Evolutionary conservation across 2,113 vertebrate species (phyloP).

Genomic region (Atractosteus spatula): DNA sequence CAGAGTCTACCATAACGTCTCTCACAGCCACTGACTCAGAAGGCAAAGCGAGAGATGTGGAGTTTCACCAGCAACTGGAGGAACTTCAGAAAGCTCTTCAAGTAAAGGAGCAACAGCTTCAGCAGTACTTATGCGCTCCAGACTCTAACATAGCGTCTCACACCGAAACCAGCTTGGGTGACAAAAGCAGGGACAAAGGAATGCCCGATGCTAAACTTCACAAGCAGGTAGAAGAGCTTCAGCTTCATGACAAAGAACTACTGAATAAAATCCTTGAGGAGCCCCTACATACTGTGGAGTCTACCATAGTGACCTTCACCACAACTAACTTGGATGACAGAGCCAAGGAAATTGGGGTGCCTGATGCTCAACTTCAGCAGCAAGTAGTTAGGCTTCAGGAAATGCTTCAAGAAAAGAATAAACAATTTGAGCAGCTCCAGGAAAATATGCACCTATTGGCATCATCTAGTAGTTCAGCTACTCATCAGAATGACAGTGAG

Average conservation of each 20-base stretch:
- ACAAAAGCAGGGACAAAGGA: too few relatives aligned
- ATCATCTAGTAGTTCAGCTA: not conserved
- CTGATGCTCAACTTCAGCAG: constrained; percentile 8
- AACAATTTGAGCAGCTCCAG: constrained; percentile 17
- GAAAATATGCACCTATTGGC: not conserved
- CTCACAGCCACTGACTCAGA: constrained; percentile 47
- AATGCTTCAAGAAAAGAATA: constrained; percentile 43
- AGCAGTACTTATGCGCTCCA: too few relatives aligned
- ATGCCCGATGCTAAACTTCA: too few relatives aligned
- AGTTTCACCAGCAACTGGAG: constrained; percentile 49
- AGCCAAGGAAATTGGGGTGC: too few relatives aligned
- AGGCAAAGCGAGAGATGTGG: constrained; percentile 10
- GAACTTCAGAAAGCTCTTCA: not conserved
- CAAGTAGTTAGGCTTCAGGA: constrained; percentile 38
- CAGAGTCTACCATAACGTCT: constrained; percentile 49
- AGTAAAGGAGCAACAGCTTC: not conserved
- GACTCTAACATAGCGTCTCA: too few relatives aligned
- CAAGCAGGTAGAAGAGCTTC: too few relatives aligned
- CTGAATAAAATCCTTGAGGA: too few relatives aligned
- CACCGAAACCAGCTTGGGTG: too few relatives aligned
- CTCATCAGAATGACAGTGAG: not conserved
- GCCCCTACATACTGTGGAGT: too few relatives aligned
- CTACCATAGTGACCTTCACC: too few relatives aligned
- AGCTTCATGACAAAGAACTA: too few relatives aligned
- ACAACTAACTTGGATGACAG: too few relatives aligned